Evolutionary conservation across 2,797 vertebrate species (phyloP).

Genomic region (Macropodus opercularis): DNA sequence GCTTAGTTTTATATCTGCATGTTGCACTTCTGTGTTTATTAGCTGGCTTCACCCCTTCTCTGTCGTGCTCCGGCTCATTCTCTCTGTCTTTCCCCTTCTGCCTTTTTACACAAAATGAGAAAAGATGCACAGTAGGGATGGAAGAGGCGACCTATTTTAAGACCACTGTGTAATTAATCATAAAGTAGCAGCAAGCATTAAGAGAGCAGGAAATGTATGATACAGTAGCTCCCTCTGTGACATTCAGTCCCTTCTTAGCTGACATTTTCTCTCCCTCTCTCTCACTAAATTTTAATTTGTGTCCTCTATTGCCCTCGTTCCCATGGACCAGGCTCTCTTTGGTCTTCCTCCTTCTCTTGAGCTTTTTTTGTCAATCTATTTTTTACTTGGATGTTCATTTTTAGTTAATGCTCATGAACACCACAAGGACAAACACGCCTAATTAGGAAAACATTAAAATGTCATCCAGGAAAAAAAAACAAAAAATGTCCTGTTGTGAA

Average conservation of each 20-base stretch:
- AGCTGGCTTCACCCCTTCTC: neutral
- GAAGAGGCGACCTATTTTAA: constrained; percentile 76
- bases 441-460: constrained; percentile 21
- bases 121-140: constrained; percentile 46
- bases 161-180: constrained; percentile 80
- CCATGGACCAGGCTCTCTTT: neutral
- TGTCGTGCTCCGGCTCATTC: neutral
- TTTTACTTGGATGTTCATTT: constrained; percentile 16
- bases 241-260: constrained; percentile 51
- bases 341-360: neutral
- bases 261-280: constrained; percentile 37
- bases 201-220: constrained; percentile 61
- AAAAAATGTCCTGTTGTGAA: neutral
- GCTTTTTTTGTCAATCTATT: constrained; percentile 18
- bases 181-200: constrained; percentile 69
- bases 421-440: neutral
- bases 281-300: constrained; percentile 45
- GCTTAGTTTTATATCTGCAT: constrained; percentile 1
- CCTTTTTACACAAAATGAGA: constrained; percentile 31
- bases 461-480: constrained; percentile 14
- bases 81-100: constrained; percentile 23
- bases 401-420: constrained; percentile 1
- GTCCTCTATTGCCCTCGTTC: constrained; percentile 18
- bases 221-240: constrained; percentile 61
- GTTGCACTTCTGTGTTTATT: neutral